These are phyloP conservation scores for Argyresthia albistria DNA, from an alignment of 2,888 invertebrate species.

Conservation along the genomic window DNA sequence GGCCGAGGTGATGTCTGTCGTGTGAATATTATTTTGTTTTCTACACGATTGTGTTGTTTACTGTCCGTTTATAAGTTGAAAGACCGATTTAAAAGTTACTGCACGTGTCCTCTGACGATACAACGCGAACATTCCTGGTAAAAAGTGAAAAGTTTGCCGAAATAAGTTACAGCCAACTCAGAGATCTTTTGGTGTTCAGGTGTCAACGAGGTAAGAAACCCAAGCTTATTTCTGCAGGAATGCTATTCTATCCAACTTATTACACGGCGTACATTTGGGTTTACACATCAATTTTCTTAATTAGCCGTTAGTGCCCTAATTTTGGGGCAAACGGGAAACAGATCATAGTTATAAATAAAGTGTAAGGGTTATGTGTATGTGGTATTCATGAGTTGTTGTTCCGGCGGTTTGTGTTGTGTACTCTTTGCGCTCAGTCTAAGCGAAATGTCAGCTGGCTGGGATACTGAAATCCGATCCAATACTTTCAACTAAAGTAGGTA, in stretches of 20 bases:
- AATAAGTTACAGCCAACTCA: conserved; percentile 67
- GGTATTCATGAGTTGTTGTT: conserved; percentile 37
- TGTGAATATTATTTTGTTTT: conserved; percentile 66
- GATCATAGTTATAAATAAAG: conserved; percentile 61
- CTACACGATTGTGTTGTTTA: conserved; percentile 53
- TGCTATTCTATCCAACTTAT: background rate
- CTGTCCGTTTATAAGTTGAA: conserved; percentile 50
- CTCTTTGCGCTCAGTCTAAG: too few relatives aligned
- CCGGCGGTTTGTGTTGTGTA: too few relatives aligned
- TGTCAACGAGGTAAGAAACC: conserved; percentile 71
- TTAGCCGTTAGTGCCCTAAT: conserved; percentile 14
- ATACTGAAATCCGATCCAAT: too few relatives aligned
- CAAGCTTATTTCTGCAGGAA: conserved; percentile 41
- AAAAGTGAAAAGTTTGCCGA: conserved; percentile 57
- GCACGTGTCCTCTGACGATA: conserved; percentile 34
- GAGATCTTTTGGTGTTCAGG: conserved; percentile 62
- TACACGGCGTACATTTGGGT: conserved; percentile 1
- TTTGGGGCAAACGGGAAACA: conserved; percentile 19
- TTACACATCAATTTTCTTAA: conserved; percentile 9
- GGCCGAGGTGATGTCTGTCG: conserved; percentile 62
- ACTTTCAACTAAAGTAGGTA: too few relatives aligned
- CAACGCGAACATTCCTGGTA: conserved; percentile 35
- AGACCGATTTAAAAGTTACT: conserved; percentile 39
- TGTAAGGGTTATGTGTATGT: conserved; percentile 53
- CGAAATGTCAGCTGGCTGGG: too few relatives aligned